Evolutionary conservation across 2,888 invertebrate genomes (phyloP).

Genomic region (Malachius bipustulatus): DNA sequence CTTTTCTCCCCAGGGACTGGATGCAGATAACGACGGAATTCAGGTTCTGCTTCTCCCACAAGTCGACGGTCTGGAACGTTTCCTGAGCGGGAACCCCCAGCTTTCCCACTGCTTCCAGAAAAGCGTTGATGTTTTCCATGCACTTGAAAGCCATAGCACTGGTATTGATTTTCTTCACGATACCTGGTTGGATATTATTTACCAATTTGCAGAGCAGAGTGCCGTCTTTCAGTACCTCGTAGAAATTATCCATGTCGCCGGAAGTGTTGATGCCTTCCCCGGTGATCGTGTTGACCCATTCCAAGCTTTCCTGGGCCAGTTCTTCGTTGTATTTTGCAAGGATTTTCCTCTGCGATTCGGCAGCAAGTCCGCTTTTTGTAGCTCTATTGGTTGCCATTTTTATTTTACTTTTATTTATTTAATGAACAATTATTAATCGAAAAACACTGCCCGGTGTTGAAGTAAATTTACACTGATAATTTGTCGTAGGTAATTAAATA

Average conservation of each 20-base stretch:
- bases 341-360: slow-evolving; percentile 92
- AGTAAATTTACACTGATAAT: too few species aligned
- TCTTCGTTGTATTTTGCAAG: slow-evolving; percentile 94
- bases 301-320: slow-evolving; percentile 80
- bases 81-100: slow-evolving; percentile 90
- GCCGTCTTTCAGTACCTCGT: slow-evolving; percentile 85
- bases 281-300: slow-evolving; percentile 83
- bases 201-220: slow-evolving; percentile 64
- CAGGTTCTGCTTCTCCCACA: slow-evolving; percentile 93
- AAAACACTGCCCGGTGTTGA: too few species aligned
- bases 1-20: slow-evolving; percentile 90
- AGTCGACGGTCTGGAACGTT: slow-evolving; percentile 93
- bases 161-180: slow-evolving; percentile 85
- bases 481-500: too few species aligned
- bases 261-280: slow-evolving; percentile 74
- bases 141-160: slow-evolving; percentile 87
- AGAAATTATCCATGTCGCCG: slow-evolving; percentile 90
- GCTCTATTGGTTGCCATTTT: slow-evolving; percentile 73
- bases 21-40: slow-evolving; percentile 92
- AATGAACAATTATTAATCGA: too few species aligned
- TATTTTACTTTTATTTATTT: too few species aligned
- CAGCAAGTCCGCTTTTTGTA: slow-evolving; percentile 88
- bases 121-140: slow-evolving; percentile 97
- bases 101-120: slow-evolving; percentile 69
- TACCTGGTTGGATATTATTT: slow-evolving; percentile 73